phyloP scores from a whole-genome alignment of 2,888 invertebrate species.

The Tipula confusa region DNA sequence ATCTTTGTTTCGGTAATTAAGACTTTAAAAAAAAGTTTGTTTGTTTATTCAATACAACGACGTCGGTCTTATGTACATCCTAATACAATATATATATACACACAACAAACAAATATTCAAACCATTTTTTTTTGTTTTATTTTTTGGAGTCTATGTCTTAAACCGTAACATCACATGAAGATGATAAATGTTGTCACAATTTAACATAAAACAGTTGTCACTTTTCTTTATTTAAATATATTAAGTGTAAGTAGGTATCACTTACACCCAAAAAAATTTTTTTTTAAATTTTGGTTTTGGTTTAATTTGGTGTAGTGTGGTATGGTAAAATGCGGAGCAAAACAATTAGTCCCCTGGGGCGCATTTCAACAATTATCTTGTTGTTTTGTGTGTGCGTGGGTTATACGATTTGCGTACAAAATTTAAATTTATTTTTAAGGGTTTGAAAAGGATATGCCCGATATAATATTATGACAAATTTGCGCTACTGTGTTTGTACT shows the following conservation, averaged over 20 bases:
- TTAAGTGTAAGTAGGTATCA: slow-evolving; percentile 25
- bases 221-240: slow-evolving; percentile 26
- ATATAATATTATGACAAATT: not conserved
- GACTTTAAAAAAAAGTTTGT: not conserved
- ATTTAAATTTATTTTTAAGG: not conserved
- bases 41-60: not conserved
- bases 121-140: not conserved
- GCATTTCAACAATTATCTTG: not conserved
- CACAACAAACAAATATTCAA: not conserved
- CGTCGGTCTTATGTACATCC: not conserved
- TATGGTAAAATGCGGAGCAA: not conserved
- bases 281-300: not conserved
- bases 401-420: not conserved
- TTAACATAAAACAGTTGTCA: slow-evolving; percentile 29
- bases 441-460: not conserved
- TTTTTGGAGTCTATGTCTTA: too few relatives aligned
- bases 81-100: not conserved
- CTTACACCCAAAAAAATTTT: not conserved
- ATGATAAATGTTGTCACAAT: slow-evolving; percentile 28
- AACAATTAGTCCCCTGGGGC: slow-evolving; percentile 12
- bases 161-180: not conserved
- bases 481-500: not conserved
- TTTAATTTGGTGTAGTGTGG: not conserved
- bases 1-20: slow-evolving; percentile 16
- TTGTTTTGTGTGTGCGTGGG: not conserved